These are phyloP conservation scores for Drosophila subsilvestris DNA, from an alignment of 2,888 invertebrate genomes.

Conservation along the genomic window DNA sequence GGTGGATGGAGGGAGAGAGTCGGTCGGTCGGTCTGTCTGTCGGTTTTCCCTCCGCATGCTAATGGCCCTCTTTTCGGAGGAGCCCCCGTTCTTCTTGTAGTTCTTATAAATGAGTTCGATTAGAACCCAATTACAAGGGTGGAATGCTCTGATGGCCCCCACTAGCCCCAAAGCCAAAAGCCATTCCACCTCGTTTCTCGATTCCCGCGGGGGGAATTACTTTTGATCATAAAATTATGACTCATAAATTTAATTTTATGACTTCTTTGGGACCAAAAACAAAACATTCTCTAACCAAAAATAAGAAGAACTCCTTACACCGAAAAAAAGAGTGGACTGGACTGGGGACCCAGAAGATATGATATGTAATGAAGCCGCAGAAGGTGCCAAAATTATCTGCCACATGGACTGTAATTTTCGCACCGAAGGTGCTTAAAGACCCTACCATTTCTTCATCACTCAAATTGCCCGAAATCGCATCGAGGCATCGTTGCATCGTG, in stretches of 20 bases:
- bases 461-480: slow-evolving; percentile 55
- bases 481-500: slow-evolving; percentile 18
- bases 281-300: slow-evolving; percentile 15
- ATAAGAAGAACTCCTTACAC: neutral
- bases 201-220: slow-evolving; percentile 17
- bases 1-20: slow-evolving; percentile 11
- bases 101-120: slow-evolving; percentile 63
- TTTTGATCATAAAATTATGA: slow-evolving; percentile 73
- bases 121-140: slow-evolving; percentile 72
- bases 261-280: slow-evolving; percentile 57
- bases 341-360: slow-evolving; percentile 5
- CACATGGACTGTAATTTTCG: slow-evolving; percentile 56
- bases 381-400: slow-evolving; percentile 72
- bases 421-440: slow-evolving; percentile 57
- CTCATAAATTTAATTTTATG: slow-evolving; percentile 78
- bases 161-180: slow-evolving; percentile 14
- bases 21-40: too few species aligned
- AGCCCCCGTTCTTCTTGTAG: neutral
- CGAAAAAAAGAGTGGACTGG: slow-evolving; percentile 13
- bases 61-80: slow-evolving; percentile 56
- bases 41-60: slow-evolving; percentile 36
- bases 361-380: slow-evolving; percentile 25
- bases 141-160: slow-evolving; percentile 29
- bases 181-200: neutral
- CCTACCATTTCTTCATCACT: slow-evolving; percentile 57